phyloP scores from a whole-genome alignment of 1,140 invertebrate genomes.

The Planococcus citri region DNA sequence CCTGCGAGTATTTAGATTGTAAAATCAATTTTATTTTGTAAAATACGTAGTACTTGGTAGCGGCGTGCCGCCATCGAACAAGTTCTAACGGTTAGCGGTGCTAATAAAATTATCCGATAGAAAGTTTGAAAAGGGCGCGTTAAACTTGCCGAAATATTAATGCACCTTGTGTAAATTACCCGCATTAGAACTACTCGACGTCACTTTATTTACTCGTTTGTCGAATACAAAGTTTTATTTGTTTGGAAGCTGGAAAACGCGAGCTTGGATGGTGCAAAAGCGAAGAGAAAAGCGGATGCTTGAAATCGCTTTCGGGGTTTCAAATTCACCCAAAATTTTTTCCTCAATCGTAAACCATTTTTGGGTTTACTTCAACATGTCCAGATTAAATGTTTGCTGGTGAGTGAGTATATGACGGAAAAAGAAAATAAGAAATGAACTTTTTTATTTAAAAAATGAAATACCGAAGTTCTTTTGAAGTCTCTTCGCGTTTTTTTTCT shows the following conservation, averaged over 20 bases:
- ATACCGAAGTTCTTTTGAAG: no score
- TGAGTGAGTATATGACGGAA: no score
- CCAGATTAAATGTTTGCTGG: no score
- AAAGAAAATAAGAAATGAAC: no score
- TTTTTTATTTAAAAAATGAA: no score
- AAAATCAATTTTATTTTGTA: neutral
- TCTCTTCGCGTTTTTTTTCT: no score
- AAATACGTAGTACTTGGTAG: no score
- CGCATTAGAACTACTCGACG: neutral
- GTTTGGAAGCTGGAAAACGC: neutral
- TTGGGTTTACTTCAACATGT: no score
- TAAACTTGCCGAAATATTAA: neutral
- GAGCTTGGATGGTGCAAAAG: neutral
- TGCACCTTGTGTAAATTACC: neutral
- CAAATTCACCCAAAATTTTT: no score
- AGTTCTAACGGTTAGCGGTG: neutral
- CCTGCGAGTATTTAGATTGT: neutral
- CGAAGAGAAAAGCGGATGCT: no score
- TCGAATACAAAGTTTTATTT: neutral
- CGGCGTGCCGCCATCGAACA: neutral
- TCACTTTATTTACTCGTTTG: slow-evolving; percentile 2
- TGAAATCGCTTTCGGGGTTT: no score
- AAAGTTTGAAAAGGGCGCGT: neutral
- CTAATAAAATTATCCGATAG: neutral
- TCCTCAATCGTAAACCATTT: no score